A percentile compares a stretch with the other conserved stretches of the same genome.
Evolutionary conservation across 2,797 vertebrate genomes (phyloP).

Genomic region (Macropus fuliginosus): DNA sequence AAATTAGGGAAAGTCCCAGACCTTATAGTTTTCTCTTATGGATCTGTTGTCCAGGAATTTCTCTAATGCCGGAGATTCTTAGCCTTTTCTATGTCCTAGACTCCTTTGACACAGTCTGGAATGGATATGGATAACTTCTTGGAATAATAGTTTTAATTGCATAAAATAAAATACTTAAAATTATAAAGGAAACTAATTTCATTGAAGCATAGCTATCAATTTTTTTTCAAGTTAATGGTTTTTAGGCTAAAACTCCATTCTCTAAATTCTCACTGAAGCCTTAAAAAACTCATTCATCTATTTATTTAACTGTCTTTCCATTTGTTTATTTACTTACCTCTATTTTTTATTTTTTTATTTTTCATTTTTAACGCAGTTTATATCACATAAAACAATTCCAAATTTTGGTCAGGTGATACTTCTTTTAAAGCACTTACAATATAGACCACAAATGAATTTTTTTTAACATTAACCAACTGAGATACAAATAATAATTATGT

Average conservation of each 20-base stretch:
- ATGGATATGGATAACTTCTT: not conserved
- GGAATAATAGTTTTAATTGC: not conserved
- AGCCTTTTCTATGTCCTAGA: not conserved
- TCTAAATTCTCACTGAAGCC: conserved; percentile 1
- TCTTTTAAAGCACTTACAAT: too few relatives aligned
- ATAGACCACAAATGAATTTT: too few relatives aligned
- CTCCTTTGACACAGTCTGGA: not conserved
- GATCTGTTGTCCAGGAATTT: not conserved
- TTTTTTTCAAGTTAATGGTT: not conserved
- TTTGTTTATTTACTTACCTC: not conserved
- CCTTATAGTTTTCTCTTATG: not conserved
- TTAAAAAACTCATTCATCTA: not conserved
- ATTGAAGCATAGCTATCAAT: not conserved
- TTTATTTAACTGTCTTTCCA: not conserved
- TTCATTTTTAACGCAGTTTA: too few relatives aligned
- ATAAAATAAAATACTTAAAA: not conserved
- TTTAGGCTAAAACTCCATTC: not conserved
- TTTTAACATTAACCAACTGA: too few relatives aligned
- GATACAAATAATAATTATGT: too few relatives aligned
- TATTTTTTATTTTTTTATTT: too few relatives aligned
- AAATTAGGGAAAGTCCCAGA: not conserved
- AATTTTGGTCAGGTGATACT: too few relatives aligned
- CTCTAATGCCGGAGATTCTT: not conserved
- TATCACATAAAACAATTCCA: too few relatives aligned
- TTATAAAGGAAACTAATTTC: not conserved